Evolutionary conservation across 92 coral and sea anemone genomes (phyloP).

Genomic region (Zoanthus gigantus): DNA sequence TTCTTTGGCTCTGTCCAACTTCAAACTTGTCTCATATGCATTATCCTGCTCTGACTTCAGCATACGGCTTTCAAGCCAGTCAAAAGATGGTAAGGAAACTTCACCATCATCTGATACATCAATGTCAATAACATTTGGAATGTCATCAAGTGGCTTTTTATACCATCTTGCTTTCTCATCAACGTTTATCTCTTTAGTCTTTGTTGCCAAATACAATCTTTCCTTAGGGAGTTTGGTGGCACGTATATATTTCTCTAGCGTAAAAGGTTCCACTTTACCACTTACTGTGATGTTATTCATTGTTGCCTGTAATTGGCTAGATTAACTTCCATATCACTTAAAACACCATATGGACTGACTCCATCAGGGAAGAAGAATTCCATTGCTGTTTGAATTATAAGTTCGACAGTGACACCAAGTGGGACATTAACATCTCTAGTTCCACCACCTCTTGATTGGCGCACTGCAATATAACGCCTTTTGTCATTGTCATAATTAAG

Average conservation of each 20-base stretch:
- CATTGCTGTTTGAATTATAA: background rate
- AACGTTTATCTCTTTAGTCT: background rate
- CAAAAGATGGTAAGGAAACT: no score
- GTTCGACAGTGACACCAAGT: background rate
- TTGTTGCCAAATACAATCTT: background rate
- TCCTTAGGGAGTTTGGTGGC: background rate
- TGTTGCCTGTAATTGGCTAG: background rate
- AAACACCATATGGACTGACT: background rate
- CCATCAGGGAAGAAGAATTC: background rate
- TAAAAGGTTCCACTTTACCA: background rate
- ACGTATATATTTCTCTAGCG: background rate
- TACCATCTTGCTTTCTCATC: no score
- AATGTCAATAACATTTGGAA: no score
- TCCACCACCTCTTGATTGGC: background rate
- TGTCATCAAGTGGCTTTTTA: no score
- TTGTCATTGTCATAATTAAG: no score
- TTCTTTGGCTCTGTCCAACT: constrained; percentile 38
- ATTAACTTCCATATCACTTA: background rate
- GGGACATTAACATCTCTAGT: background rate
- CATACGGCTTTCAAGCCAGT: constrained; percentile 5
- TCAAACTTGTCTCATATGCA: constrained; percentile 40
- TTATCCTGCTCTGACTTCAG: constrained; percentile 47
- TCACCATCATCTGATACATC: no score
- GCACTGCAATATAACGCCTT: no score
- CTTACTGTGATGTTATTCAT: background rate